Evolutionary conservation across 2,888 invertebrate genomes (phyloP).

Genomic region (Ecliptopera silaceata): DNA sequence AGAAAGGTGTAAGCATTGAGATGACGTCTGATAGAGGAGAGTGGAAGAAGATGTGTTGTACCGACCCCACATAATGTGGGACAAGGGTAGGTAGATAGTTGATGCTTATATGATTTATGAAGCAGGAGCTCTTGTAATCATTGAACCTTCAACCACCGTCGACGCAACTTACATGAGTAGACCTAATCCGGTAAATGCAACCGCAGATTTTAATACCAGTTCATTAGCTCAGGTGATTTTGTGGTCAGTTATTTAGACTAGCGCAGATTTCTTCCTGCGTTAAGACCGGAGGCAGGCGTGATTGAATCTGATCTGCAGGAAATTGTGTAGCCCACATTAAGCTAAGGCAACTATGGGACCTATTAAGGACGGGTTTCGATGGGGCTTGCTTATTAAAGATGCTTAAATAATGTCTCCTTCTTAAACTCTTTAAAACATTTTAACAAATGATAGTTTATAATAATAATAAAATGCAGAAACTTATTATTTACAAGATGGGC

Average conservation of each 20-base stretch:
- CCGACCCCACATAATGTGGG: too few species aligned
- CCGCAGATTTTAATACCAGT: conserved; percentile 23
- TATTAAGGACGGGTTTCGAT: background rate
- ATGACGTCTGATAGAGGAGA: too few species aligned
- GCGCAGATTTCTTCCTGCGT: conserved; percentile 42
- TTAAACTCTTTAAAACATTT: too few species aligned
- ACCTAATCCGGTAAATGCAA: conserved; percentile 14
- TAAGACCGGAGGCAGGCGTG: conserved; percentile 37
- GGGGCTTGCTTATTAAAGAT: background rate
- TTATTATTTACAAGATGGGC: too few species aligned
- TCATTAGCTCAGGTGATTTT: conserved; percentile 33
- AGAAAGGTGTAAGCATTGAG: too few species aligned
- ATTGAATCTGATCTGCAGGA: conserved; percentile 41
- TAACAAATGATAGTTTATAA: too few species aligned
- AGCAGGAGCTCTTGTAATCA: too few species aligned
- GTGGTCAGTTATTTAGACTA: conserved; percentile 40
- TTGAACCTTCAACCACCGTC: background rate
- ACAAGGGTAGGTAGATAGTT: too few species aligned
- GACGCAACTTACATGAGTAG: background rate
- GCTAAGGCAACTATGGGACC: background rate
- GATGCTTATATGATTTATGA: too few species aligned
- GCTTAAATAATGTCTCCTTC: too few species aligned
- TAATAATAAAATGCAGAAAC: too few species aligned
- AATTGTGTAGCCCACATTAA: conserved; percentile 27
- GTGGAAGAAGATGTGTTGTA: too few species aligned